phyloP scores from a whole-genome alignment of 2,888 invertebrate species.

The Latrodectus hesperus region DNA sequence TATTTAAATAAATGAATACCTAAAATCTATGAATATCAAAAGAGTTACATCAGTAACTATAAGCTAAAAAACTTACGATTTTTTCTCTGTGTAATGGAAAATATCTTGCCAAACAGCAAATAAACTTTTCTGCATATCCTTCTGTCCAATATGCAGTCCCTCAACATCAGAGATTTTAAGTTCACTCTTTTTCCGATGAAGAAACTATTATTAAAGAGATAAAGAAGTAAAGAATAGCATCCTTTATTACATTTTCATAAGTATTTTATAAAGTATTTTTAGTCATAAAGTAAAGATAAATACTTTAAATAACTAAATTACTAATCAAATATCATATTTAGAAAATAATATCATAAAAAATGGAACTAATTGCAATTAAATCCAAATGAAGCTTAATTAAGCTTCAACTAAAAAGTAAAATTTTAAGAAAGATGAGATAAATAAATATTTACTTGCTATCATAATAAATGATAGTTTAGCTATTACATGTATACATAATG shows the following conservation, averaged over 20 bases:
- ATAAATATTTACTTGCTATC: no score
- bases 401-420: no score
- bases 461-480: no score
- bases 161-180: conserved; percentile 78
- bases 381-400: background rate
- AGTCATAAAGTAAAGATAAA: no score
- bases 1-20: background rate
- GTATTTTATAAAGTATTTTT: no score
- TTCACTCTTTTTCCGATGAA: conserved; percentile 73
- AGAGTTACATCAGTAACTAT: background rate
- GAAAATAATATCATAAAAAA: background rate
- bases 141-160: conserved; percentile 85
- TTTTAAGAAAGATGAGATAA: no score
- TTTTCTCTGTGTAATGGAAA: conserved; percentile 79
- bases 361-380: background rate
- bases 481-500: no score
- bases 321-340: background rate
- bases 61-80: conserved; percentile 31
- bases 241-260: no score
- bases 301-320: background rate
- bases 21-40: background rate
- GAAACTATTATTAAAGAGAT: conserved; percentile 72
- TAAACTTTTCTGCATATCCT: conserved; percentile 88
- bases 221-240: background rate
- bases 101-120: conserved; percentile 90